These are phyloP conservation scores for Pristionchus fissidentatus DNA, from an alignment of 2,888 invertebrate genomes.

Conservation along the genomic window DNA sequence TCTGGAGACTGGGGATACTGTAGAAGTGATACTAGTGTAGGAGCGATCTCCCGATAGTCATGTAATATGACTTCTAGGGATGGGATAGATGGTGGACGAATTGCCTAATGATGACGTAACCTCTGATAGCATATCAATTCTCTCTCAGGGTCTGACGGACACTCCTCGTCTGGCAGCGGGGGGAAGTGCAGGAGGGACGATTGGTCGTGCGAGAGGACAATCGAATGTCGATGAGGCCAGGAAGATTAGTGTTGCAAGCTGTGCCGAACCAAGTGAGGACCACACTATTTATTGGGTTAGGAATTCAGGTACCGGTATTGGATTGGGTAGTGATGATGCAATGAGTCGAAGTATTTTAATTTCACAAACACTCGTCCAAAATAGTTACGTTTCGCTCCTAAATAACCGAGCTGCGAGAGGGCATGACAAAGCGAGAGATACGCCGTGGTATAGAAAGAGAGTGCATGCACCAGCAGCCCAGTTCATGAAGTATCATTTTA, in stretches of 20 bases:
- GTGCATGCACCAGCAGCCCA: too few relatives aligned
- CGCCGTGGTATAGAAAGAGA: too few relatives aligned
- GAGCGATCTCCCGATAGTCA: not conserved
- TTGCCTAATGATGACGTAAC: not conserved
- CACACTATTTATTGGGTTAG: too few relatives aligned
- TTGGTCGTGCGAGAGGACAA: conserved; percentile 25
- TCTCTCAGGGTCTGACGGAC: conserved; percentile 39
- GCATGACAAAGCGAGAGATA: too few relatives aligned
- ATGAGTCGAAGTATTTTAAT: too few relatives aligned
- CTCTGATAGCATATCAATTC: not conserved
- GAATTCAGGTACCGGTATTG: too few relatives aligned
- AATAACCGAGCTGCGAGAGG: too few relatives aligned
- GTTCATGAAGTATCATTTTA: not conserved
- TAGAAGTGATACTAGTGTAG: not conserved
- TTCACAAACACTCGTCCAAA: too few relatives aligned
- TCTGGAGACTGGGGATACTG: not conserved
- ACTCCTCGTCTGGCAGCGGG: conserved; percentile 14
- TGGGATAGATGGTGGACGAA: too few relatives aligned
- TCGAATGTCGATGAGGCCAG: conserved; percentile 27
- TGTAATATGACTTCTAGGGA: too few relatives aligned
- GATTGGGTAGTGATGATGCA: too few relatives aligned
- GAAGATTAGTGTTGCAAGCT: conserved; percentile 55
- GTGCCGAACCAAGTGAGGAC: conserved; percentile 60
- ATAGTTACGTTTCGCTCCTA: too few relatives aligned
- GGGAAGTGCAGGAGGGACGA: not conserved